Evolutionary conservation across 2,113 vertebrate species (phyloP), one percentile per base, ranked within the genome.

Genomic region (Pimephales promelas): DNA sequence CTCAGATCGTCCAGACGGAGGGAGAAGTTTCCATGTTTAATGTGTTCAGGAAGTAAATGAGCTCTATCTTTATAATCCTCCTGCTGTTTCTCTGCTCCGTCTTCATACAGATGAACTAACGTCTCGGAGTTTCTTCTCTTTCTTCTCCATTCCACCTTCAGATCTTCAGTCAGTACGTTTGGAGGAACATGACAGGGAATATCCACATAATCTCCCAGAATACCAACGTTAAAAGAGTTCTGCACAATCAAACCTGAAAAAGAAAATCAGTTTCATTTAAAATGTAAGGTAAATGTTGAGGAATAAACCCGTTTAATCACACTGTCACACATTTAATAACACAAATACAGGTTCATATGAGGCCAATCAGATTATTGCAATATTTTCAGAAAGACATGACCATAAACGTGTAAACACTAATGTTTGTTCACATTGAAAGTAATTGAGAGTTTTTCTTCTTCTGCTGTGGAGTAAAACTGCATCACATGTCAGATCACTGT

Each of bases 121-220:
- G 7, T 18, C 1, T 31, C 0, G 10, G 8, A 45, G n/a, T 34
- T n/a, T 43, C 3, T 56, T 85, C 34, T n/a, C 9, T 0, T 66
- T 85, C 34, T 75, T 57, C 14, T 85, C 84, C 84, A 85, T 5
- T 81, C 71, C 59, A 85, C 84, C 22, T 76, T 73, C 45, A 68
- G 47, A 5, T 45, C 77, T 0, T 68, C 57, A 16, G 61, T 4
- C 52, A 79, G 77, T 40, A 64, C 24, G n/a, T 45, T 10, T 61
- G 34, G 45, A 56, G 73, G 22, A 28, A 68, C n/a, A 66, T 31
- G 52, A 26, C 70, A 81, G 28, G 68, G 57, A 45, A 80, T 1
- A n/a, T n/a, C 14, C 56, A 85, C 16, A 11, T 28, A 74, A 16
- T 0, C 16, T 52, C 57, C 70, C n/a, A 56, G 31, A 5, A 28